These are phyloP conservation scores for Sebastes diploproa DNA, from an alignment of 2,797 vertebrate genomes.

Conservation along the genomic window DNA sequence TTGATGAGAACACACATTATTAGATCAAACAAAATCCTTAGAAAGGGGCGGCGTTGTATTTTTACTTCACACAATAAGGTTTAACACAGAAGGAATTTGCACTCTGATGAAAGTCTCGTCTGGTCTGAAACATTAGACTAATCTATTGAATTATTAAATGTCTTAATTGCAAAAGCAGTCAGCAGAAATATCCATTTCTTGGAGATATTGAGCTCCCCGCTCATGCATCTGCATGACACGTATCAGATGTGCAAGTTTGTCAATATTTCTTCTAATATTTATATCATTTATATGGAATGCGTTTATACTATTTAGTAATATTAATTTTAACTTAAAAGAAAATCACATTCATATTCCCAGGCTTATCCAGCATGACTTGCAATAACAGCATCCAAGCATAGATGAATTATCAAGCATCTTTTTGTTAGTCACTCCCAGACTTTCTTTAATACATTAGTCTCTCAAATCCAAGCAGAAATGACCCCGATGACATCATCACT, in stretches of 20 bases:
- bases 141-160: slow-evolving; percentile 22
- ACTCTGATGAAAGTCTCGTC: slow-evolving; percentile 17
- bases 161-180: slow-evolving; percentile 11
- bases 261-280: background rate
- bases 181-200: background rate
- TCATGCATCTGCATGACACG: background rate
- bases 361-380: background rate
- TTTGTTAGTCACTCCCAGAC: background rate
- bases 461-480: background rate
- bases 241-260: background rate
- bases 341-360: background rate
- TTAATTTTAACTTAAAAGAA: background rate
- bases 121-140: background rate
- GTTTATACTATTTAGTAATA: background rate
- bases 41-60: background rate
- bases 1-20: slow-evolving; percentile 24
- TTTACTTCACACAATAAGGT: slow-evolving; percentile 15
- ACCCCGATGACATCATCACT: background rate
- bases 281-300: background rate
- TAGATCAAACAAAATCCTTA: slow-evolving; percentile 7
- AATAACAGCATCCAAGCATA: background rate
- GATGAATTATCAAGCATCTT: background rate
- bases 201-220: background rate
- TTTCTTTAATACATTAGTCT: background rate
- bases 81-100: background rate